These are phyloP conservation scores for Nibea albiflora DNA, from an alignment of 2,113 vertebrate species.

Conservation along the genomic window DNA sequence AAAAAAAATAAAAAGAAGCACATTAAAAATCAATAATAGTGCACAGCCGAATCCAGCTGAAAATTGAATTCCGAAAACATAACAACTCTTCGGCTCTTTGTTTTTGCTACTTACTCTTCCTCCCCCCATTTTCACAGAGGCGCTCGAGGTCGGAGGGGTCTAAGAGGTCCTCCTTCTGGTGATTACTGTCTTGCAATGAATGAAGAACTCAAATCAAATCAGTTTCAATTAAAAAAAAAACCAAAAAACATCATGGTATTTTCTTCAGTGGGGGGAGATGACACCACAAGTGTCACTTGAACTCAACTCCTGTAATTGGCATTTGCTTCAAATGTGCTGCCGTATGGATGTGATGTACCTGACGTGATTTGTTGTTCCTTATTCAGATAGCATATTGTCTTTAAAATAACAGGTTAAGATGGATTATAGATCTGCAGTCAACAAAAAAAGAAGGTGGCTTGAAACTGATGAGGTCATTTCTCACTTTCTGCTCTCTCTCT, in stretches of 20 bases:
- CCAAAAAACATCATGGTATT: background rate
- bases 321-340: slow-evolving; percentile 8
- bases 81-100: background rate
- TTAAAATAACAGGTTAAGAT: background rate
- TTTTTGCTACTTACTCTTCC: background rate
- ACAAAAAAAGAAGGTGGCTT: background rate
- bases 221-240: no score
- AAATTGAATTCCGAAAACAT: background rate
- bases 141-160: no score
- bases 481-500: background rate
- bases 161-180: background rate
- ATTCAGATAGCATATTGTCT: slow-evolving; percentile 14
- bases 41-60: background rate
- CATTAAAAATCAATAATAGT: background rate
- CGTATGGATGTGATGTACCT: background rate
- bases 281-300: background rate
- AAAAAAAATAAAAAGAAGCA: background rate
- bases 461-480: slow-evolving; percentile 12
- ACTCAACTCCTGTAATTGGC: background rate
- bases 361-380: background rate
- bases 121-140: background rate
- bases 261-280: background rate
- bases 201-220: background rate
- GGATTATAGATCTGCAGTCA: background rate
- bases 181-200: background rate